Evolutionary conservation across 2,888 invertebrate genomes (phyloP).

Genomic region (Erebia ligea): DNA sequence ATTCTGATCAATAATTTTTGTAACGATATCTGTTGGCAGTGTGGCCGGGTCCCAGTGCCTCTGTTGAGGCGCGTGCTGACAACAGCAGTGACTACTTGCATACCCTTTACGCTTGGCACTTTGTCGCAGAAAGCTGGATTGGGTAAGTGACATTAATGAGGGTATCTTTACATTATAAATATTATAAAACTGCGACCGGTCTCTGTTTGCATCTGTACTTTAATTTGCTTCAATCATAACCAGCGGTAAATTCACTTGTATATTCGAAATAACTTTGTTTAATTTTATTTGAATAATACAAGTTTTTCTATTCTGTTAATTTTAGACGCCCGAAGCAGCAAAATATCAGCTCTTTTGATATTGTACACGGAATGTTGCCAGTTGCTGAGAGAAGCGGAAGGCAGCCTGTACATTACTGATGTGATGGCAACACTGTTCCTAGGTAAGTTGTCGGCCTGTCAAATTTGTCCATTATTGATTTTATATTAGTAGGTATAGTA

Average conservation of each 20-base stretch:
- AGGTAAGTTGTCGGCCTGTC: slow-evolving; percentile 35
- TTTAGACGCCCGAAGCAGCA: slow-evolving; percentile 32
- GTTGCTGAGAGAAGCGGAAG: slow-evolving; percentile 57
- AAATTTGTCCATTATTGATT: neutral
- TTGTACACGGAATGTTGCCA: slow-evolving; percentile 65
- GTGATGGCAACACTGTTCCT: slow-evolving; percentile 48
- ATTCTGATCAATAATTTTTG: no score
- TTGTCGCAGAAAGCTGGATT: slow-evolving; percentile 33
- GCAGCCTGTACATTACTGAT: slow-evolving; percentile 52
- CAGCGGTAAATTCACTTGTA: no score
- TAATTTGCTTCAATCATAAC: no score
- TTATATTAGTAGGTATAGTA: no score
- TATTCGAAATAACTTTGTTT: no score
- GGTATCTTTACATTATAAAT: no score
- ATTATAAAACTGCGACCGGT: no score
- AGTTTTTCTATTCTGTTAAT: neutral
- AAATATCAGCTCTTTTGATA: slow-evolving; percentile 56
- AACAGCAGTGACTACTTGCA: slow-evolving; percentile 46
- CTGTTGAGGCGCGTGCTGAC: slow-evolving; percentile 48
- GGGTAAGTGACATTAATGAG: slow-evolving; percentile 17
- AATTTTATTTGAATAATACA: no score
- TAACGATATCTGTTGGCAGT: no score
- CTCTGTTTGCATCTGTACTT: no score
- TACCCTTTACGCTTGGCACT: slow-evolving; percentile 54
- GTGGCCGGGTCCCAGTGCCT: slow-evolving; percentile 57